phyloP scores from a whole-genome alignment of 2,113 vertebrate genomes.

The Galbula dea region DNA sequence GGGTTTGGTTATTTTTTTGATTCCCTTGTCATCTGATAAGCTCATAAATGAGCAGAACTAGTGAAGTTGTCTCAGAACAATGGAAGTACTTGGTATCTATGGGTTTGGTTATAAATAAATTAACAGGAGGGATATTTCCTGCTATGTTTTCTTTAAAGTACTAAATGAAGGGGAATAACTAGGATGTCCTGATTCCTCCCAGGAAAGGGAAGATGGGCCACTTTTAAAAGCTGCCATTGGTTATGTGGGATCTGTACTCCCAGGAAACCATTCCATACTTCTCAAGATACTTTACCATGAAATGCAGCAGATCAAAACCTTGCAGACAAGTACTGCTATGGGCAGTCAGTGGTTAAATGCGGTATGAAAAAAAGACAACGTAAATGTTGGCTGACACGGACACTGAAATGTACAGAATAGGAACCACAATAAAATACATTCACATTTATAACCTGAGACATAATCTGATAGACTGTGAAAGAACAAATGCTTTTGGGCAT shows the following conservation, averaged over 20 bases:
- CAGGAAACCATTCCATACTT: background rate
- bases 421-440: background rate
- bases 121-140: background rate
- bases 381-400: background rate
- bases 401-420: background rate
- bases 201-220: background rate
- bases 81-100: background rate
- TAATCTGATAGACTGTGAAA: conserved; percentile 21
- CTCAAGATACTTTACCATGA: background rate
- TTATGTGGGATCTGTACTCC: background rate
- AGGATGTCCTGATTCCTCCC: background rate
- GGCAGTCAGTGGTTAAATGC: background rate
- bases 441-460: background rate
- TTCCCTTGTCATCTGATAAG: background rate
- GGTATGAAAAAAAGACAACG: background rate
- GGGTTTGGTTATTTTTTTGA: background rate
- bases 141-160: background rate
- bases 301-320: background rate
- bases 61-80: background rate
- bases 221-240: background rate
- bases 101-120: background rate
- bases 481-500: background rate
- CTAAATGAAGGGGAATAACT: background rate
- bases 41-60: background rate
- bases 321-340: background rate